Conservation (phyloP, 2,797 vertebrate genomes). For the Fundulus diaphanus region DNA sequence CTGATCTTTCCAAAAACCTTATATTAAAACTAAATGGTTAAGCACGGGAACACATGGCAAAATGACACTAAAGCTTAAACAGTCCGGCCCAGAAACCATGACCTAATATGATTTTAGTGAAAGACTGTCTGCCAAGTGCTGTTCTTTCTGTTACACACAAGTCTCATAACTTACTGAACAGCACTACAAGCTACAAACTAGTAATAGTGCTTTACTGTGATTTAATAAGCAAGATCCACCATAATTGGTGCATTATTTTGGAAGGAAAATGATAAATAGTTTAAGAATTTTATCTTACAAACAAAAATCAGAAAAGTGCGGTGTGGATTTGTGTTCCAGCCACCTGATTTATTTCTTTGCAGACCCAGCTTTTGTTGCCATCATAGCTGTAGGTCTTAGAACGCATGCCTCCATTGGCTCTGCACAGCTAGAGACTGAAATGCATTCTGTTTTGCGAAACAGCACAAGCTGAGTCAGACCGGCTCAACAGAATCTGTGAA, state of each 20-base stretch:
- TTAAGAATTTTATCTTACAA: neutral
- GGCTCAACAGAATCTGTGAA: neutral
- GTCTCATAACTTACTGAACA: neutral
- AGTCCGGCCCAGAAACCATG: neutral
- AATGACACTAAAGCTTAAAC: neutral
- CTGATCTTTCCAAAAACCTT: neutral
- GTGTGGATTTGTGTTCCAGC: neutral
- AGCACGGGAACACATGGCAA: neutral
- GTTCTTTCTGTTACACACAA: neutral
- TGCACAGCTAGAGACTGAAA: neutral
- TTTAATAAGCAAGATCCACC: neutral
- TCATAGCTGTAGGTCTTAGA: neutral
- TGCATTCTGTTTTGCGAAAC: neutral
- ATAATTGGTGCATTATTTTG: neutral
- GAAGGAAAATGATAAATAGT: neutral
- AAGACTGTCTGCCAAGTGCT: neutral
- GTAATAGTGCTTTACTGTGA: neutral
- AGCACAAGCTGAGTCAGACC: too few relatives aligned
- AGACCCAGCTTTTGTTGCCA: neutral
- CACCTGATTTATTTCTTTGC: neutral
- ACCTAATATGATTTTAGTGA: slow-evolving; percentile 3
- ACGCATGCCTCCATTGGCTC: neutral
- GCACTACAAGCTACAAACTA: neutral
- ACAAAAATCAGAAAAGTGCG: neutral
- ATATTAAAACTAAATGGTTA: neutral